Percentiles rank a stretch among this genome's conserved stretches.
Evolutionary conservation across 2,888 invertebrate genomes (phyloP).

Genomic region (Anagyrus pseudococci): DNA sequence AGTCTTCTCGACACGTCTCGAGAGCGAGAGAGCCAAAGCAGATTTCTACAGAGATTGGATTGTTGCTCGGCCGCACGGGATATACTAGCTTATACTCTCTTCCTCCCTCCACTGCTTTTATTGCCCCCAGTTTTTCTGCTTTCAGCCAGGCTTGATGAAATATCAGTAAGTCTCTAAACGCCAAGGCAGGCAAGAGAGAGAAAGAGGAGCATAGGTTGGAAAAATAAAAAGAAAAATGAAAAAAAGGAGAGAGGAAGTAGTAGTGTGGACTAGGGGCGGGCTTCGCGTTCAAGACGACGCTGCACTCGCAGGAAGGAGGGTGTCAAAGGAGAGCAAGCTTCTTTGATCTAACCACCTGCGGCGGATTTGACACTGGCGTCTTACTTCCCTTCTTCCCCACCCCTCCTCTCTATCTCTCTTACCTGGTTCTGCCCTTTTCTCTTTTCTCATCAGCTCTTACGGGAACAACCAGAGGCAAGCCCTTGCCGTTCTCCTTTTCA

Average conservation of each 20-base stretch:
- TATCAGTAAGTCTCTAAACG: slow-evolving; percentile 34
- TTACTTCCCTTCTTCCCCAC: background rate
- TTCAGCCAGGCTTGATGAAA: slow-evolving; percentile 37
- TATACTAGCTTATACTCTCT: slow-evolving; percentile 1
- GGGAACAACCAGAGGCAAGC: background rate
- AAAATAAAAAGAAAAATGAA: background rate
- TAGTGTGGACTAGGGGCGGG: background rate
- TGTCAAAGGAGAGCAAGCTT: slow-evolving; percentile 40
- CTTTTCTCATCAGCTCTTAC: too few species aligned
- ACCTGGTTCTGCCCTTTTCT: background rate
- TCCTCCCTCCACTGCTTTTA: background rate
- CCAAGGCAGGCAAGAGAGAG: background rate
- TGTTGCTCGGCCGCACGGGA: slow-evolving; percentile 37
- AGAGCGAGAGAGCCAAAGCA: slow-evolving; percentile 23
- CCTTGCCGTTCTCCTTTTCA: background rate
- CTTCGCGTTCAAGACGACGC: too few species aligned
- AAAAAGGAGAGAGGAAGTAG: too few species aligned
- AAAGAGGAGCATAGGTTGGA: too few species aligned
- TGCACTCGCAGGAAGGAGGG: slow-evolving; percentile 3
- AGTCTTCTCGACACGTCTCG: too few species aligned
- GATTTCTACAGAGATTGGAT: slow-evolving; percentile 47
- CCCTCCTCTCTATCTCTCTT: background rate
- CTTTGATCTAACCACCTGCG: slow-evolving; percentile 48
- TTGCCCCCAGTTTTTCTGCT: background rate
- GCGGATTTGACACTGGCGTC: slow-evolving; percentile 25